Evolutionary conservation across 2,888 invertebrate species (phyloP), one percentile per base, ranked within the genome.

Genomic region (Diarsia dahlii): DNA sequence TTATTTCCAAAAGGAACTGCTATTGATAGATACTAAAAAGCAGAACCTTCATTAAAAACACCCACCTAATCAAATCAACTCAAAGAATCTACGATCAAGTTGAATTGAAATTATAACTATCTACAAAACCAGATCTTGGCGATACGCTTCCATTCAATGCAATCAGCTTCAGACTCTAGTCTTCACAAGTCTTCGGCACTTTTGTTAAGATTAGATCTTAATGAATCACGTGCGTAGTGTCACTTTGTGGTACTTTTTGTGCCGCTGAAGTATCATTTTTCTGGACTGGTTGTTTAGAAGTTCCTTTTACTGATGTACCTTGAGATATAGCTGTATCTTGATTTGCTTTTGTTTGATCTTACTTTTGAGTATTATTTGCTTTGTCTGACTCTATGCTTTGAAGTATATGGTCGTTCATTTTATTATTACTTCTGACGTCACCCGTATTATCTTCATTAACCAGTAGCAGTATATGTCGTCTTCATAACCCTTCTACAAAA

Each of bases 61-160:
- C 56, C 15, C 13, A 48, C 3, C 64, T 71, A 62, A 79, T 82
- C 45, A 67, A 67, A 70, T 68, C 63, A 60, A 72, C 39, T 63
- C n/a, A 20, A 73, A 81, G 77, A 80, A 81, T 71, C 72, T 63
- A 28, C 54, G 63, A 80, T 76, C 73, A 50, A 84, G 74, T 73
- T 74, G 73, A 75, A 82, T 79, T 81, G 77, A 81, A 85, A 70
- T 74, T 64, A 77, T 81, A 82, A 78, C 80, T 72, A 65, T 76
- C 72, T 45, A 50, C 48, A 71, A 69, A 78, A 75, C 80, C 52
- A 73, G 80, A 88, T 89, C 78, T 71, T 50, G 64, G 58, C 48
- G 81, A 87, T 84, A 84, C 56, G 72, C 20, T 77, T 28, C 78
- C 78, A 86, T 89, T 89, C 73, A 84, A 83, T 87, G 75, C 81